A percentile compares a stretch with the other conserved stretches of the same genome.
These are phyloP conservation scores for Halcyon badia DNA, from an alignment of 2,797 vertebrate genomes.

Conservation along the genomic window DNA sequence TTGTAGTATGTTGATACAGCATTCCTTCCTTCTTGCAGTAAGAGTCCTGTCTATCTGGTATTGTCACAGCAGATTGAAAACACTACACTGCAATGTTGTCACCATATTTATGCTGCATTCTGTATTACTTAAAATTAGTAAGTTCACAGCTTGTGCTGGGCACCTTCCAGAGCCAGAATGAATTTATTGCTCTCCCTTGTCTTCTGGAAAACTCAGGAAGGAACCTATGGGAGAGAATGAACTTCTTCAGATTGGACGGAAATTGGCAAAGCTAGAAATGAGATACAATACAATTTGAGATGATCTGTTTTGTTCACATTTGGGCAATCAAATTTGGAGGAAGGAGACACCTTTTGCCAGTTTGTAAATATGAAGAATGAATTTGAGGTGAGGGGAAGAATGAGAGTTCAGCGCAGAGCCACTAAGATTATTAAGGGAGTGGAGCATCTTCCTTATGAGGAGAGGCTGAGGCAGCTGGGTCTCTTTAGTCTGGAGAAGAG, in stretches of 20 bases:
- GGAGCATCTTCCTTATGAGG: too few species aligned
- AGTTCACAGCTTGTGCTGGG: neutral
- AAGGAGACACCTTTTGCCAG: neutral
- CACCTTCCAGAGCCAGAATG: neutral
- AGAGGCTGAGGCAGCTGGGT: too few species aligned
- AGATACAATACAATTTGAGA: neutral
- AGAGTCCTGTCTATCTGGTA: rapidly evolving
- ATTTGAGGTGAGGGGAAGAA: neutral
- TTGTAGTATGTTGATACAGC: neutral
- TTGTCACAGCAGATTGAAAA: neutral
- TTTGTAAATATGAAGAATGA: neutral
- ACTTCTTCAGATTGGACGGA: neutral
- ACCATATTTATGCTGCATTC: neutral
- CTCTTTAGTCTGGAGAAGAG: too few species aligned
- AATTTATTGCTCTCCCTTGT: neutral
- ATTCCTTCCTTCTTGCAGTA: neutral
- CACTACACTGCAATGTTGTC: neutral
- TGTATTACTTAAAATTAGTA: neutral
- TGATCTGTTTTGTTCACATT: neutral
- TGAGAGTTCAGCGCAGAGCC: neutral
- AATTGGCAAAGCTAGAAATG: neutral
- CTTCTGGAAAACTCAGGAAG: neutral
- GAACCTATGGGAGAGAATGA: neutral
- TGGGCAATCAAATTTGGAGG: neutral
- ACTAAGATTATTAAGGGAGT: too few species aligned